Evolutionary conservation across 2,797 vertebrate genomes (phyloP).

Genomic region (Onychomys torridus): DNA sequence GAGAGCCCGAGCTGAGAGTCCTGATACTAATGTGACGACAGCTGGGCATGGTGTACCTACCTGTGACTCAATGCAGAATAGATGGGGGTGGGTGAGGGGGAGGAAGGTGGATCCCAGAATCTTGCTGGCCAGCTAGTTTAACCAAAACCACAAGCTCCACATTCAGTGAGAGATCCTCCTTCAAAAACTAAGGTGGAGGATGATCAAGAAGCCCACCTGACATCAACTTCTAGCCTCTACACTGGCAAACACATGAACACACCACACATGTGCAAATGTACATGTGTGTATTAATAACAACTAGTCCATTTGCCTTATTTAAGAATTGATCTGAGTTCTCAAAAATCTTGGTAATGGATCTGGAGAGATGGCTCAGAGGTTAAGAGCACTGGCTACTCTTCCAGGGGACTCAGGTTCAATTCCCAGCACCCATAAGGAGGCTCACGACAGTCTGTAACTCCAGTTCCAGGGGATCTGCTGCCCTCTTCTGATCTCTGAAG

Average conservation of each 20-base stretch:
- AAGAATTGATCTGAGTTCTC: background rate
- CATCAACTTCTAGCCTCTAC: background rate
- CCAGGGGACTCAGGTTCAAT: too few species aligned
- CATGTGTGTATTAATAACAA: background rate
- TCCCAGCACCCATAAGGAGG: too few species aligned
- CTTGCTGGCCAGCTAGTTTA: background rate
- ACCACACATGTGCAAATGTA: too few species aligned
- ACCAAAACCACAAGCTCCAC: background rate
- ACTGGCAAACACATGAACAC: background rate
- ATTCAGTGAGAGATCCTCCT: background rate
- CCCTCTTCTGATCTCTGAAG: too few species aligned
- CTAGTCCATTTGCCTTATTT: background rate
- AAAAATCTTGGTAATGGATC: too few species aligned
- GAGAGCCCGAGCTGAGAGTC: background rate
- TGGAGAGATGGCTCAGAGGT: too few species aligned
- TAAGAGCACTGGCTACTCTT: too few species aligned
- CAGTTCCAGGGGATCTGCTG: too few species aligned
- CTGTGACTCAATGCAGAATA: background rate
- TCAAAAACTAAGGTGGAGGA: background rate
- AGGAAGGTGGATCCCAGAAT: background rate
- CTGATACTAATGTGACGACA: background rate
- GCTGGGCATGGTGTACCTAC: background rate
- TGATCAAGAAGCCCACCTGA: background rate
- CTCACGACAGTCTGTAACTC: too few species aligned
- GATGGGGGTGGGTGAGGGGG: background rate